Evolutionary conservation across 2,888 invertebrate genomes (phyloP), one percentile per base, ranked within the genome.

Genomic region (Orthonevra nobilis): DNA sequence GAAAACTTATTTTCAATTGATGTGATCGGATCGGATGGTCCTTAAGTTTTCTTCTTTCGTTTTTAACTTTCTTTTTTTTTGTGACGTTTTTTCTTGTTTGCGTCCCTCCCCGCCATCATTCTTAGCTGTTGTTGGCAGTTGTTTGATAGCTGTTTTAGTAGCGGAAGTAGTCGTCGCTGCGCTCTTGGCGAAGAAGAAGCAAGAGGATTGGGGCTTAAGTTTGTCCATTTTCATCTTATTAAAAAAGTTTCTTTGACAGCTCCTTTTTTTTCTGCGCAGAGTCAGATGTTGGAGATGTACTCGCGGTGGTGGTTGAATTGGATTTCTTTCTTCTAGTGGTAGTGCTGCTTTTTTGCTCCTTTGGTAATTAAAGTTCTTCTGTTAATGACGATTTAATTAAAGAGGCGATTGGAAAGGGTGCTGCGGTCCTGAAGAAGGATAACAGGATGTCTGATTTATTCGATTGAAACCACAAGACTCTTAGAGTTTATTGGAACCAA

Each of bases 171-270:
- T 48, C 61, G 74, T n/a, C n/a, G n/a, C n/a, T n/a, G n/a, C n/a
- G n/a, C n/a, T n/a, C n/a, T 9, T 56, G 14, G 17, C 26, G 42
- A 42, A 7, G 19, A 34, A 32, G 6, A 9, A 30, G 19, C 34
- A 4, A 23, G 23, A 10, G 42, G 46, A 14, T 20, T 30, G 34
- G 23, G 61, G 61, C 26, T 34, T 73, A 79, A 79, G 54, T 79
- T 79, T 66, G 79, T 61, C 79, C 79, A 56, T 73, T 66, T 26
- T 66, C 66, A 48, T 79, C 73, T 79, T 73, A 79, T 79, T 79
- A 79, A 73, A 79, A 79, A 79, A 79, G 68, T 79, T 79, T 79
- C 79, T 73, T 79, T 79, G 79, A 73, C 79, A 79, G 77, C 54
- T 15, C 38, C 14, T 54, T 48, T 30, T 63, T 32, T 60, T n/a